A percentile compares a stretch with the other conserved stretches of the same genome.
These are phyloP conservation scores for Arizona elegans DNA, from an alignment of 2,113 vertebrate species.

Conservation along the genomic window DNA sequence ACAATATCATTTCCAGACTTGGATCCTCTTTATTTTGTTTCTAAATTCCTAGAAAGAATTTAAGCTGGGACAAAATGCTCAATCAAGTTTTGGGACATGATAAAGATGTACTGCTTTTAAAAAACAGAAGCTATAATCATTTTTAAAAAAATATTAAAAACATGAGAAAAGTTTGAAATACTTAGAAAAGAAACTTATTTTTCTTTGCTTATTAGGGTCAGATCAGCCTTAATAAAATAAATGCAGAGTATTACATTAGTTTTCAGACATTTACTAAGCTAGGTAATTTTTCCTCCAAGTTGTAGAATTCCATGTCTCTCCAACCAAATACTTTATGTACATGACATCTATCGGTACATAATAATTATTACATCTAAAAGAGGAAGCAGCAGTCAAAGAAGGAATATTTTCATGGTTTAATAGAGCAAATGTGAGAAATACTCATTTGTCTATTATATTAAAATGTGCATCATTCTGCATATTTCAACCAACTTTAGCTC, in stretches of 20 bases:
- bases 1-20: slow-evolving; percentile 1
- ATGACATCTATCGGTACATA: too few relatives aligned
- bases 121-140: background rate
- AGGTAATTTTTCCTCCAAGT: background rate
- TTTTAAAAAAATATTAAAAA: too few relatives aligned
- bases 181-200: background rate
- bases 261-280: background rate
- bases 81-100: background rate
- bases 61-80: background rate
- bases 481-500: background rate
- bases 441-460: background rate
- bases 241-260: background rate
- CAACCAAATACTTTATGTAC: background rate
- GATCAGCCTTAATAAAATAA: background rate
- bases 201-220: background rate
- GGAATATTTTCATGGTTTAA: background rate
- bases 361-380: background rate
- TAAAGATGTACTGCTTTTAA: background rate
- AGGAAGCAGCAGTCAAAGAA: background rate
- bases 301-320: background rate
- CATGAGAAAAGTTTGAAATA: background rate
- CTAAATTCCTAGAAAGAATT: background rate
- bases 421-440: background rate
- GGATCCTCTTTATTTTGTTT: background rate
- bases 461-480: background rate